These are phyloP conservation scores for Metallyticus violacea DNA, from an alignment of 2,888 invertebrate species.

Conservation along the genomic window DNA sequence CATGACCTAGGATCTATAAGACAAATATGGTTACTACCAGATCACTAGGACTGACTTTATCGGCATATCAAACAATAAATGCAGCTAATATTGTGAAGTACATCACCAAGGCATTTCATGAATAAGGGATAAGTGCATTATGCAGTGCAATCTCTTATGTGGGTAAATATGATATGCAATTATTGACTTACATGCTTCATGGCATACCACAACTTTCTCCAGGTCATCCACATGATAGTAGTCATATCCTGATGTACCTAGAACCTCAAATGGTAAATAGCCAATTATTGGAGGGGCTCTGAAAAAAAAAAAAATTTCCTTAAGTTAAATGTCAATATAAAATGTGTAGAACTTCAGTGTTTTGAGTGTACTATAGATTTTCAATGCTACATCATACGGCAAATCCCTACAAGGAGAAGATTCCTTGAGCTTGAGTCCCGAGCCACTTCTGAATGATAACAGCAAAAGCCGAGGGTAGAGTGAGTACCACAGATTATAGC, in stretches of 20 bases:
- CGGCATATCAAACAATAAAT: too few species aligned
- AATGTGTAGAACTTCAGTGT: too few species aligned
- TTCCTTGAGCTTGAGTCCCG: too few species aligned
- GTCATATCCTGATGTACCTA: constrained; percentile 94
- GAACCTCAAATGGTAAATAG: constrained; percentile 89
- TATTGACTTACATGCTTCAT: constrained; percentile 82
- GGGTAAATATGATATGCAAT: constrained; percentile 49
- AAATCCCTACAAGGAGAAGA: too few species aligned
- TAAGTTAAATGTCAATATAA: too few species aligned
- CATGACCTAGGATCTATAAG: too few species aligned
- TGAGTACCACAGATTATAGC: too few species aligned
- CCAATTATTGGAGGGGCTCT: constrained; percentile 88
- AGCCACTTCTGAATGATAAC: too few species aligned
- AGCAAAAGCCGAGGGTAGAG: too few species aligned
- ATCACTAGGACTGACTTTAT: not conserved
- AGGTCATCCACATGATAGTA: constrained; percentile 94
- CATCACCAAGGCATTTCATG: not conserved
- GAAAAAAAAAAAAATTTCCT: constrained; percentile 33
- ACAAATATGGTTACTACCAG: not conserved
- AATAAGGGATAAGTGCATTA: not conserved
- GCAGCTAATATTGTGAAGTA: too few species aligned
- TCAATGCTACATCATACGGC: too few species aligned
- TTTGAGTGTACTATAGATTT: not conserved
- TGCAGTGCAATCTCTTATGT: not conserved
- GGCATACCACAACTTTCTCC: constrained; percentile 80